Evolutionary conservation across 2,797 vertebrate genomes (phyloP), one percentile per base, ranked within the genome.

Genomic region (Lithobates pipiens): DNA sequence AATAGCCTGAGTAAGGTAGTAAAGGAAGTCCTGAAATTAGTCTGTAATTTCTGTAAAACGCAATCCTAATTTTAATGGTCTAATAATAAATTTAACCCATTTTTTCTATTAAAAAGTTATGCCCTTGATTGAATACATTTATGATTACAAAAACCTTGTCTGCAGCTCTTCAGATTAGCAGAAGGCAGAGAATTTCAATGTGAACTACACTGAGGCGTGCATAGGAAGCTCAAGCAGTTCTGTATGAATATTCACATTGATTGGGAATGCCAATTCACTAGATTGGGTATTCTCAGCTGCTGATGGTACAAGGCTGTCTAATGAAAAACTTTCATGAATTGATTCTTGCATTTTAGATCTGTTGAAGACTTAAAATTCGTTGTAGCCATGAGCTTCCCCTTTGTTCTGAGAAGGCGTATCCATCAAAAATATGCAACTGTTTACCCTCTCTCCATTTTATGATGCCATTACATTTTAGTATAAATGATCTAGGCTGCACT

Each of bases 301-400:
- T 78, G 25, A 80, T 80, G 50, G 78, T 70, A 50, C 2, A 72
- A 34, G 54, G 29, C 68, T 36, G 29, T 39, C 79, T 57, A 72
- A 72, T 71, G 68, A 57, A 61, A 54, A 54, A 9, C 21, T 0
- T 54, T 54, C 67, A n/a, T 34, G n/a, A 29, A 80, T 50, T 68
- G 77, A 50, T 77, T 77, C 13, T 70, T 50, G 5, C 18, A 80
- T 50, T 36, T 70, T 34, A 50, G 27, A 54, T 69, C 54, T 80
- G 39, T 44, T 69, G 36, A 68, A 21, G 25, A 61, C 16, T 78
- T 68, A 32, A 32, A 32, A 32, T 32, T 32, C 3, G 32, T 32
- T 32, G 32, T 32, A 32, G 32, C 32, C 32, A 32, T 32, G n/a
- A 50, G 11, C 13, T 18, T 54, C 16, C 10, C 44, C 3, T 46